phyloP scores from a whole-genome alignment of 2,888 invertebrate genomes.

The Candidula unifasciata region DNA sequence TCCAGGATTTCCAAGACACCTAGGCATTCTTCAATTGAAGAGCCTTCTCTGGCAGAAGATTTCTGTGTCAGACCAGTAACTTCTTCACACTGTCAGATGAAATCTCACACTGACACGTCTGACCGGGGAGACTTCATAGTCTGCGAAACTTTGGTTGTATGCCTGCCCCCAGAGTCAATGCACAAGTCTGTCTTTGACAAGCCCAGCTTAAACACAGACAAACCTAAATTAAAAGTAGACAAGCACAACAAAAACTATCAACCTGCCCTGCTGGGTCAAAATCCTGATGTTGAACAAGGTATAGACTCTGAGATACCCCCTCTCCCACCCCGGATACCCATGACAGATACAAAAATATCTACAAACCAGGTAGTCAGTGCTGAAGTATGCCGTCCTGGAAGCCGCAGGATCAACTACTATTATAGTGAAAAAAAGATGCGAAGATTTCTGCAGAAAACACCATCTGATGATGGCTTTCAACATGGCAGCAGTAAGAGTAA shows the following conservation, averaged over 20 bases:
- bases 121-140: background rate
- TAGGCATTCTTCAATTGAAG: background rate
- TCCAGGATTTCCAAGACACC: background rate
- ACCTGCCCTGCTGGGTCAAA: conserved; percentile 32
- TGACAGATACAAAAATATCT: conserved; percentile 32
- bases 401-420: background rate
- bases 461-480: background rate
- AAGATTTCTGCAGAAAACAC: background rate
- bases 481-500: background rate
- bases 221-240: too few species aligned
- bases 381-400: background rate
- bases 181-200: background rate
- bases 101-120: background rate
- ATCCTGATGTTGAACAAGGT: background rate
- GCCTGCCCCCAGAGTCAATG: conserved; percentile 14
- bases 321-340: conserved; percentile 41
- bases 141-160: conserved; percentile 38
- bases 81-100: background rate
- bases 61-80: background rate
- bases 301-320: conserved; percentile 10
- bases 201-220: conserved; percentile 31
- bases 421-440: background rate
- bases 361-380: background rate
- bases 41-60: background rate
- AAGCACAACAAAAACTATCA: conserved; percentile 28